These are phyloP conservation scores for Montipora capitata DNA, from an alignment of 92 coral and sea anemone genomes.

Conservation along the genomic window DNA sequence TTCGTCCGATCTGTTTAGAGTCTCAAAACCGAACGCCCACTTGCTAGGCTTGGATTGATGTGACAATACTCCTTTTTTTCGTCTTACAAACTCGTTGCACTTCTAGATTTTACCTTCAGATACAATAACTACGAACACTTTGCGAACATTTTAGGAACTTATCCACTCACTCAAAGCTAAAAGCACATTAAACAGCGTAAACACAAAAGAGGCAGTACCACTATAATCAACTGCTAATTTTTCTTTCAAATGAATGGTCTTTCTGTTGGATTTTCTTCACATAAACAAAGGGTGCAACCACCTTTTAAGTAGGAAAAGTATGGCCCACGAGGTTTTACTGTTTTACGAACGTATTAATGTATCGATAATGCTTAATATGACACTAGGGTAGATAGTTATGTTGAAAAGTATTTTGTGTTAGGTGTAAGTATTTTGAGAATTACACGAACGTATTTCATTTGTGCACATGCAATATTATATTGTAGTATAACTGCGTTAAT, in stretches of 20 bases:
- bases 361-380: background rate
- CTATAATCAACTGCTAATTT: no score
- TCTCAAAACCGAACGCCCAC: background rate
- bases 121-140: no score
- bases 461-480: background rate
- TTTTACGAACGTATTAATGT: background rate
- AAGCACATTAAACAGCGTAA: background rate
- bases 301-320: background rate
- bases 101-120: no score
- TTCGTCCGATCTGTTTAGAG: background rate
- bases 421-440: background rate
- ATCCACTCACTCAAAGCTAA: background rate
- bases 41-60: no score
- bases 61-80: no score
- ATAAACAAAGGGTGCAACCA: background rate
- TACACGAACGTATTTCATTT: background rate
- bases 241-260: no score
- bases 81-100: no score
- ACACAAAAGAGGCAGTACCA: no score
- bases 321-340: background rate
- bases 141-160: no score
- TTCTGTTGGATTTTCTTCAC: no score
- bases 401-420: constrained; percentile 2
- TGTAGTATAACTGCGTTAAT: background rate
- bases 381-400: constrained; percentile 23